phyloP scores from a whole-genome alignment of 2,888 invertebrate species.

The Cosmorhoe ocellata region DNA sequence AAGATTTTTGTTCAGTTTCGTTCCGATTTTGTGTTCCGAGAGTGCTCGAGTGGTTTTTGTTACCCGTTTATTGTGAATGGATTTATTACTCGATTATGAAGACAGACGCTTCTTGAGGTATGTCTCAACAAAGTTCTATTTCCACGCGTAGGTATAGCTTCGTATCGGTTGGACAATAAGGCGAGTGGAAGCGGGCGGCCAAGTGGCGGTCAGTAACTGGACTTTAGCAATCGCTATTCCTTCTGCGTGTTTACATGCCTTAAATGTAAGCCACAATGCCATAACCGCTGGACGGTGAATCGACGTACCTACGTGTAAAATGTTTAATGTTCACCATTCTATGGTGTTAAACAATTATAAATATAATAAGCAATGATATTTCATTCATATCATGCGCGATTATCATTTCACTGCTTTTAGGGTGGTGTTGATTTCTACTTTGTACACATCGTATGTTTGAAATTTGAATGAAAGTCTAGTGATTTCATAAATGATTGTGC shows the following conservation, averaged over 20 bases:
- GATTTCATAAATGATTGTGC: constrained; percentile 38
- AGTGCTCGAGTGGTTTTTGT: constrained; percentile 72
- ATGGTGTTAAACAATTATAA: constrained; percentile 56
- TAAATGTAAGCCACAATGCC: constrained; percentile 65
- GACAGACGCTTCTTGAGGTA: constrained; percentile 63
- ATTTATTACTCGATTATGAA: constrained; percentile 75
- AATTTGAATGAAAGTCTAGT: constrained; percentile 55
- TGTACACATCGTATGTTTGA: too few relatives aligned
- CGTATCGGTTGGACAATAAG: constrained; percentile 36
- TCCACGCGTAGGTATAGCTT: constrained; percentile 31
- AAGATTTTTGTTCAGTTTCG: constrained; percentile 46
- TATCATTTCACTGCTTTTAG: constrained; percentile 64
- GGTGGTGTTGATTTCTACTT: constrained; percentile 61
- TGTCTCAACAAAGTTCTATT: constrained; percentile 48
- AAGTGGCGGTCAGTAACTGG: constrained; percentile 67
- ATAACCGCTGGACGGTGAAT: constrained; percentile 51
- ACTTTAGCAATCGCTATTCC: constrained; percentile 80
- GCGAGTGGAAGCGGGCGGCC: constrained; percentile 32
- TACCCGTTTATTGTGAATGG: constrained; percentile 72
- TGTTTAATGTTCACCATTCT: constrained; percentile 55
- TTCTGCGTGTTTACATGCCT: constrained; percentile 68
- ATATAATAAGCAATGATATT: constrained; percentile 52
- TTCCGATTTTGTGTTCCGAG: constrained; percentile 65
- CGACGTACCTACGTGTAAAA: constrained; percentile 53
- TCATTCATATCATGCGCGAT: constrained; percentile 57